Conservation (phyloP, 2,113 vertebrate genomes). For the Hydropotes inermis region DNA sequence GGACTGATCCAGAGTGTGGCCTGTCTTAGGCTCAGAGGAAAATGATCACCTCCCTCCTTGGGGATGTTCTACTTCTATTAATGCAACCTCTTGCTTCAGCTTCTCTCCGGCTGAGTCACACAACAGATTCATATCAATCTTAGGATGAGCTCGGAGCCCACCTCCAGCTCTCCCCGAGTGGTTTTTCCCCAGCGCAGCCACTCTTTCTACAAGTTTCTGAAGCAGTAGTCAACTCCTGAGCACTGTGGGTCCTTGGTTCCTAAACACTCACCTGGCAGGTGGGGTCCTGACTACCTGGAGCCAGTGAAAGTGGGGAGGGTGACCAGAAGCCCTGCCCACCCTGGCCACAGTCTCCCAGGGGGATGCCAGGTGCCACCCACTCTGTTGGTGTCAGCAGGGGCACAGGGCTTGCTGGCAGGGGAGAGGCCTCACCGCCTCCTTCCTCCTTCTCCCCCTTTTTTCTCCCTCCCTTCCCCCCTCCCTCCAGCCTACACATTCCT, state of each 20-base stretch:
- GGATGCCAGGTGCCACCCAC: rapidly evolving
- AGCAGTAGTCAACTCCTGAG: neutral
- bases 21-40: rapidly evolving
- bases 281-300: neutral
- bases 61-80: neutral
- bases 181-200: neutral
- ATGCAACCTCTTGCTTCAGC: neutral
- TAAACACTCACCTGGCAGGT: neutral
- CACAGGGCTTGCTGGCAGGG: neutral
- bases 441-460: neutral
- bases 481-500: neutral
- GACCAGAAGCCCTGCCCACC: neutral
- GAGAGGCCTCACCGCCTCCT: no score
- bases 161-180: neutral
- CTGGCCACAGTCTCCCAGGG: neutral
- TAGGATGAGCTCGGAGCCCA: neutral
- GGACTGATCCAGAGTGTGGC: neutral
- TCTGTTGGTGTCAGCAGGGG: neutral
- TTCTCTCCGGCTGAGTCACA: neutral
- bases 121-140: rapidly evolving
- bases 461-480: neutral
- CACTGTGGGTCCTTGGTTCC: neutral
- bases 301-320: neutral
- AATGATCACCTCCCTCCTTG: neutral
- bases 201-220: neutral